These are phyloP conservation scores for Anadara kagoshimensis DNA, from an alignment of 1,140 invertebrate species.

Conservation along the genomic window DNA sequence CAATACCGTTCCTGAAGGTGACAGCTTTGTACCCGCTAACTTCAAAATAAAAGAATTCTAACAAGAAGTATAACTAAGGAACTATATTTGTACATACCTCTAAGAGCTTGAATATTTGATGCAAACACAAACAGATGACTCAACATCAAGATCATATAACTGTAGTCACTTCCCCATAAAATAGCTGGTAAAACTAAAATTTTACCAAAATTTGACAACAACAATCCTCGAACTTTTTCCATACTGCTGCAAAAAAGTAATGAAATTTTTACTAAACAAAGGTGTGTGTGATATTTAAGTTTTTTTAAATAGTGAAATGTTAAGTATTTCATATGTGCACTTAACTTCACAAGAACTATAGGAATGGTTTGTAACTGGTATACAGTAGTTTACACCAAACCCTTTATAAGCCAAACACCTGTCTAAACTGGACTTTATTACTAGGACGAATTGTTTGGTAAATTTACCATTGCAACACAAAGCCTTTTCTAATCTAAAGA, in stretches of 20 bases:
- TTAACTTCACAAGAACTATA: no score
- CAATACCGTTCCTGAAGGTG: no score
- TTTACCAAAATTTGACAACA: conserved; percentile 65
- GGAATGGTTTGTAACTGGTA: no score
- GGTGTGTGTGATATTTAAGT: neutral
- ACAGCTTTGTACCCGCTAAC: no score
- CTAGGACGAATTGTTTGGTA: no score
- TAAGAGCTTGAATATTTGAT: conserved; percentile 63
- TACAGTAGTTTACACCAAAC: no score
- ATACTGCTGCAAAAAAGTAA: conserved; percentile 25
- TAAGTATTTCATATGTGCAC: neutral
- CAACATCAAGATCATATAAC: conserved; percentile 51
- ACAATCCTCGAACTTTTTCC: conserved; percentile 43
- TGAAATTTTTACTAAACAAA: neutral
- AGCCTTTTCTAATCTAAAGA: no score
- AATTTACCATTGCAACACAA: no score
- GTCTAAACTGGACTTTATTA: no score
- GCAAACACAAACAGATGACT: conserved; percentile 57
- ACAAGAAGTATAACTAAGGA: no score
- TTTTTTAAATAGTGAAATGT: neutral
- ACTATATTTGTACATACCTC: conserved; percentile 50
- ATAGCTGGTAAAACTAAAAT: conserved; percentile 63
- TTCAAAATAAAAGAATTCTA: no score
- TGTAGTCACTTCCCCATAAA: conserved; percentile 64
- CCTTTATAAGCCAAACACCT: no score